Base-by-base conservation (phyloP, 2,113 vertebrate species). In the Menura novaehollandiae region DNA sequence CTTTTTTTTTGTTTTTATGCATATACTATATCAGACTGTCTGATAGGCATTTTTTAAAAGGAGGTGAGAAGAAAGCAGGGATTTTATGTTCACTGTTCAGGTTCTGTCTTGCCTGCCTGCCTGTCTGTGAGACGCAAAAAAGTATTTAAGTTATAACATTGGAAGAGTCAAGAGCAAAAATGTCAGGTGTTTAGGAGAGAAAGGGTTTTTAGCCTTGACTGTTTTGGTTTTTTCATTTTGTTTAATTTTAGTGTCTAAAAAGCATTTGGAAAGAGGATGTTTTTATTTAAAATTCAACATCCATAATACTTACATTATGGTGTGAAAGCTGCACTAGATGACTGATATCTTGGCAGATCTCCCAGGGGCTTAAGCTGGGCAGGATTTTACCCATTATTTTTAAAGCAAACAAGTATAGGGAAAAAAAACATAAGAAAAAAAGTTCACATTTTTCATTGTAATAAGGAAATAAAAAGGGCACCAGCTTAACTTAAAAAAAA, bases 261-360 rank as follows among this genome's bases (percentile, higher is more conserved):
- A 85, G n/a, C 32, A 46, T 69, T 89, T 91, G 62, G 60, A 76
- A 88, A 91, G 77, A 91, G 77, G 74, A 93, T 87, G 66, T 79
- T 92, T 96, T 92, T 89, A 78, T 89, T 94, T 95, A 69, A 94
- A 89, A 82, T 88, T 91, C 73, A 96, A 33, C 69, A 89, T 85
- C 49, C 44, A 52, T 55, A 92, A 49, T 73, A 64, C 52, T 93
- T 77, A 80, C 15, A 79, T 75, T 79, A 53, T 43, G 37, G 49
- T 82, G 66, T 85, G 69, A 89, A 82, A 91, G 53, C 66, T 85
- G 53, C 59, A 46, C 26, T 68, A 75, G 73, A 89, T 93, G 66
- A 96, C 60, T 89, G 88, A 89, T 92, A 76, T 43, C 60, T 93
- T 96, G 95, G 91, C 86, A 97, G 53, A 64, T 81, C n/a, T 94